Percentiles rank a stretch among this genome's conserved stretches.
Evolutionary conservation across 2,113 vertebrate genomes (phyloP).

Genomic region (Pollachius pollachius): DNA sequence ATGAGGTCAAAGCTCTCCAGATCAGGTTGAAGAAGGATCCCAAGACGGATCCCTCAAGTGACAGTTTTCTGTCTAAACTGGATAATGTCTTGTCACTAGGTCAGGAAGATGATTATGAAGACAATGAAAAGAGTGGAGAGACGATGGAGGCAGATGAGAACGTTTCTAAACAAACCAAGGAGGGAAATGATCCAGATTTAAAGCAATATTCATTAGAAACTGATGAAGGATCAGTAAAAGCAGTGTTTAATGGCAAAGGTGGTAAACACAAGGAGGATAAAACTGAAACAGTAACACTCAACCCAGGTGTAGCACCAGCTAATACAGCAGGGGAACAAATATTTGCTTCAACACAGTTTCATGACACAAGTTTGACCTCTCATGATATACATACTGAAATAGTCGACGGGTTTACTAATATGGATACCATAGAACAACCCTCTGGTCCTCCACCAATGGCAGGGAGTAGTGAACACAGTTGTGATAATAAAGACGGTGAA

Average conservation of each 20-base stretch:
- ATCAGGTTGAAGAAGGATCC: background rate
- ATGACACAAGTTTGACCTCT: background rate
- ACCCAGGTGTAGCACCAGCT: background rate
- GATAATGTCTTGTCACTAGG: constrained; percentile 2
- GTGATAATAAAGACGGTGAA: background rate
- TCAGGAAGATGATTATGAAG: background rate
- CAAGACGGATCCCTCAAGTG: background rate
- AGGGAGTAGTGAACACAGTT: background rate
- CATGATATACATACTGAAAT: background rate
- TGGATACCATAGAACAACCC: constrained; percentile 4
- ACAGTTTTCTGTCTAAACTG: background rate
- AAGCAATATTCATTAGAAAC: background rate
- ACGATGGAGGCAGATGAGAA: background rate
- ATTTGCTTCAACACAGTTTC: background rate
- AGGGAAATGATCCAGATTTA: background rate
- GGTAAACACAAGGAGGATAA: background rate
- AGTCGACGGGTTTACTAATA: background rate
- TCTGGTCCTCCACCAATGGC: background rate
- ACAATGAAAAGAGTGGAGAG: background rate
- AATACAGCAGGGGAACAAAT: background rate
- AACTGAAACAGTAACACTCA: background rate
- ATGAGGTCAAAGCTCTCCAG: background rate
- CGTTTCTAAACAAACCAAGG: constrained; percentile 7
- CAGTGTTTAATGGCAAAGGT: background rate
- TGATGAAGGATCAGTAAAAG: background rate